These are phyloP conservation scores for Matsumyia berberina DNA, from an alignment of 2,888 invertebrate genomes.

Conservation along the genomic window DNA sequence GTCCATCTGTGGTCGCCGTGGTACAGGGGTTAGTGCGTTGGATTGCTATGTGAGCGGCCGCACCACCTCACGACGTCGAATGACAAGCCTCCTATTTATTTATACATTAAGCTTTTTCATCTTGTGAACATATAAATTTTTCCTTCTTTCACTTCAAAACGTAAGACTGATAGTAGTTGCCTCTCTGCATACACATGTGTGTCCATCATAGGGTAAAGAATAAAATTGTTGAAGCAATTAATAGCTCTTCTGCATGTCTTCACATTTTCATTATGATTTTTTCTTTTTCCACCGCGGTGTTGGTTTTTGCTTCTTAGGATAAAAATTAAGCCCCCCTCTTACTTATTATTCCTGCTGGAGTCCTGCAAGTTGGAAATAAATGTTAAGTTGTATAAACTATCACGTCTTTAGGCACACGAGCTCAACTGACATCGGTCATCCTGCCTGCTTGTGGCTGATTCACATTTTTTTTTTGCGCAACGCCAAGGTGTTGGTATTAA, in stretches of 20 bases:
- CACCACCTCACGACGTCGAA: no score
- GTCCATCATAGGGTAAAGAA: conserved; percentile 21
- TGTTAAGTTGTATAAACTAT: conserved; percentile 76
- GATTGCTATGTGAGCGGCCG: no score
- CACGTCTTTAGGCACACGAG: conserved; percentile 76
- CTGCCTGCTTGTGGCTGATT: conserved; percentile 30
- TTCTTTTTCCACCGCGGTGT: not conserved
- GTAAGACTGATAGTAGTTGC: not conserved
- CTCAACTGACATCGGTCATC: conserved; percentile 74
- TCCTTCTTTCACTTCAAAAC: not conserved
- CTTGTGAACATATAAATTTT: no score
- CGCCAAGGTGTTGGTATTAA: conserved; percentile 60
- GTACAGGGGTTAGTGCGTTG: no score
- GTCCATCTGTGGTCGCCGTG: no score
- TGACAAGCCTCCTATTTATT: no score
- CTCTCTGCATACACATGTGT: not conserved
- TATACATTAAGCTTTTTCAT: no score
- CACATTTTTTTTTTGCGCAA: conserved; percentile 65
- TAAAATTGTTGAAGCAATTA: not conserved
- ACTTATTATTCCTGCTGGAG: conserved; percentile 19
- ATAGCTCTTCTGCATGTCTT: conserved; percentile 3
- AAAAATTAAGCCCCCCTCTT: conserved; percentile 37
- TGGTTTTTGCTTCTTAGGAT: conserved; percentile 46
- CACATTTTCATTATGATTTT: conserved; percentile 46
- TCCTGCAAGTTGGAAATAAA: conserved; percentile 72